Percentiles rank a stretch among this genome's conserved stretches.
These are phyloP conservation scores for Bombus cullumanus DNA, from an alignment of 1,140 invertebrate genomes.

Conservation along the genomic window DNA sequence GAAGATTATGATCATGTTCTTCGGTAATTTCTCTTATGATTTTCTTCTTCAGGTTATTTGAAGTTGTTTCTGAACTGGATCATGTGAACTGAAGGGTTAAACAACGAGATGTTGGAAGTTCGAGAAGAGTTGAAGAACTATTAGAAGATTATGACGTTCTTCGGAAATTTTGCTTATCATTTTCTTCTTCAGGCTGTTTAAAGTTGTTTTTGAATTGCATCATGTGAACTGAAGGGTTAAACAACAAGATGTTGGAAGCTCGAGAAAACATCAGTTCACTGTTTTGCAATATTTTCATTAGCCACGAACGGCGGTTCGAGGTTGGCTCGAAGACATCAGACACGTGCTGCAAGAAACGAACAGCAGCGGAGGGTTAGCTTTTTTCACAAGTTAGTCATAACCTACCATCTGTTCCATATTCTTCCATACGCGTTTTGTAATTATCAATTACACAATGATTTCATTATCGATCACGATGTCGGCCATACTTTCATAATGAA, in stretches of 20 bases:
- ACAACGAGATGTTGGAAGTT: too few relatives aligned
- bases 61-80: too few relatives aligned
- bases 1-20: too few relatives aligned
- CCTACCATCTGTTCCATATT: constrained; percentile 10
- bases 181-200: neutral
- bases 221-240: accelerated
- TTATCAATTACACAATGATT: constrained; percentile 41
- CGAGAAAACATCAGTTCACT: neutral
- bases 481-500: constrained; percentile 18
- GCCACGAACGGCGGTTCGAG: too few relatives aligned
- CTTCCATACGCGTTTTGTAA: neutral
- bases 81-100: accelerated
- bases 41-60: too few relatives aligned
- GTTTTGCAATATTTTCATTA: neutral
- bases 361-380: neutral
- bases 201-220: neutral
- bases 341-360: neutral
- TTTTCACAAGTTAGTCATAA: neutral
- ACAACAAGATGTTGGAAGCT: too few relatives aligned
- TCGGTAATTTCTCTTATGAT: too few relatives aligned
- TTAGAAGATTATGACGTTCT: neutral
- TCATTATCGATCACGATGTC: constrained; percentile 9
- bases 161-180: neutral
- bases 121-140: accelerated
- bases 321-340: neutral